Conservation (phyloP, 2,113 vertebrate genomes). For the Thryonomys swinderianus region DNA sequence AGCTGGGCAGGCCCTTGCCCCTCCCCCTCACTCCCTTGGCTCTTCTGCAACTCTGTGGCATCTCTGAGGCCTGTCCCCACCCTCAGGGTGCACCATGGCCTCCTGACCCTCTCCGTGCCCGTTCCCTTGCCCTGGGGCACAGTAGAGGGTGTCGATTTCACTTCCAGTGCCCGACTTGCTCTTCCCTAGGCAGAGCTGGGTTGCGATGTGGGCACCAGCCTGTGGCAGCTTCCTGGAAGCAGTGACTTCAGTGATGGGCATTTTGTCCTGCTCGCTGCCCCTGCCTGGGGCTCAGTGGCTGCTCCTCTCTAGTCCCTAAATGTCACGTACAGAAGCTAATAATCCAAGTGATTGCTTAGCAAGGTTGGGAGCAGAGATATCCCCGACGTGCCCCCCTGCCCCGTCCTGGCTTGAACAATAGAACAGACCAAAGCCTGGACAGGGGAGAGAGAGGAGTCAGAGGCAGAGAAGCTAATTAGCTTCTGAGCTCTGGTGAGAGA, state of each 20-base stretch:
- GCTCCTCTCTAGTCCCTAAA: background rate
- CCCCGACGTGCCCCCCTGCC: rapidly evolving
- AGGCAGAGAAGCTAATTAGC: background rate
- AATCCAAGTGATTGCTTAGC: background rate
- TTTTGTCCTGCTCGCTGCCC: too few species aligned
- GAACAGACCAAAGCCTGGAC: background rate
- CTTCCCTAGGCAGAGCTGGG: background rate
- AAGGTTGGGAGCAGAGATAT: background rate
- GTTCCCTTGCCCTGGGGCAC: rapidly evolving
- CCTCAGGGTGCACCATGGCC: rapidly evolving
- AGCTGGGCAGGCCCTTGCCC: too few species aligned
- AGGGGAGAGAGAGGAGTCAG: background rate
- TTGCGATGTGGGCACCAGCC: rapidly evolving
- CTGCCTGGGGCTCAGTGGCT: background rate
- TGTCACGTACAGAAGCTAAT: background rate
- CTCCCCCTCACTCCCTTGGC: too few species aligned
- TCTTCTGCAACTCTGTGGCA: background rate
- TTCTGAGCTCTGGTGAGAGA: background rate
- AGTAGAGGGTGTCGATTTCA: background rate
- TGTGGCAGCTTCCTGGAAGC: background rate
- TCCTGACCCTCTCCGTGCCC: background rate
- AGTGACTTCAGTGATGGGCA: background rate
- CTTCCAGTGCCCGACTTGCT: background rate
- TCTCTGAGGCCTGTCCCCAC: rapidly evolving
- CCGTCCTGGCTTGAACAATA: rapidly evolving